A percentile compares a stretch with the other conserved stretches of the same genome.
Conservation (phyloP, 2,113 vertebrate genomes). For the Pseudopipra pipra region DNA sequence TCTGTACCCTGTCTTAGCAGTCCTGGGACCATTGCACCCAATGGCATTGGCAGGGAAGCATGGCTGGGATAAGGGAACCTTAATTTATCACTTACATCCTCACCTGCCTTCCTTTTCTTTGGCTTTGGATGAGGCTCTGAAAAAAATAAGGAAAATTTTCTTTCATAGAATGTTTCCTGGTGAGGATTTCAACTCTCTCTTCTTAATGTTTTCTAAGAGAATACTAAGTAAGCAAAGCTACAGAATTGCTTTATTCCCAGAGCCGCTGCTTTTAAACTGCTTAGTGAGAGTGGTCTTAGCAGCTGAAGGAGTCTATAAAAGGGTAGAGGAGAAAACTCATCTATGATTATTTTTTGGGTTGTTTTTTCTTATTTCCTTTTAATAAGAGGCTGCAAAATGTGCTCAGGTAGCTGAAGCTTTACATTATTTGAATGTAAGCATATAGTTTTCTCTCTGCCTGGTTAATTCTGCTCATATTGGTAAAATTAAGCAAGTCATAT, state of each 20-base stretch:
- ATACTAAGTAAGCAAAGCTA: background rate
- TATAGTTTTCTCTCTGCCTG: background rate
- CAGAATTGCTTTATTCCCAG: background rate
- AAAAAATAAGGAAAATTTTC: background rate
- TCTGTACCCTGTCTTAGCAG: background rate
- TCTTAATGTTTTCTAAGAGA: background rate
- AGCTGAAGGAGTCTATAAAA: background rate
- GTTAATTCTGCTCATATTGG: background rate
- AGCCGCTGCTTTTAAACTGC: background rate
- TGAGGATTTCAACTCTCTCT: background rate
- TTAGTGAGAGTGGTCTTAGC: background rate
- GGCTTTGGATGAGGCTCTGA: background rate
- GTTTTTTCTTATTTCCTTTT: background rate
- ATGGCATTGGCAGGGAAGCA: background rate
- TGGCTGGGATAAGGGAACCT: background rate
- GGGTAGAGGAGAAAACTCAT: background rate
- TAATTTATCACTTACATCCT: background rate
- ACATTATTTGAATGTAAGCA: background rate
- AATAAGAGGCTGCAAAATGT: background rate
- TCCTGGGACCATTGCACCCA: background rate
- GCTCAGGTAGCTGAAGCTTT: background rate
- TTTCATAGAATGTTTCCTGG: background rate
- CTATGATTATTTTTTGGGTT: rapidly evolving
- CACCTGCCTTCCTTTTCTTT: background rate
- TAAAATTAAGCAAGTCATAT: background rate